Base-by-base conservation (phyloP, 1,140 invertebrate species). In the Drosophila kohkoa region DNA sequence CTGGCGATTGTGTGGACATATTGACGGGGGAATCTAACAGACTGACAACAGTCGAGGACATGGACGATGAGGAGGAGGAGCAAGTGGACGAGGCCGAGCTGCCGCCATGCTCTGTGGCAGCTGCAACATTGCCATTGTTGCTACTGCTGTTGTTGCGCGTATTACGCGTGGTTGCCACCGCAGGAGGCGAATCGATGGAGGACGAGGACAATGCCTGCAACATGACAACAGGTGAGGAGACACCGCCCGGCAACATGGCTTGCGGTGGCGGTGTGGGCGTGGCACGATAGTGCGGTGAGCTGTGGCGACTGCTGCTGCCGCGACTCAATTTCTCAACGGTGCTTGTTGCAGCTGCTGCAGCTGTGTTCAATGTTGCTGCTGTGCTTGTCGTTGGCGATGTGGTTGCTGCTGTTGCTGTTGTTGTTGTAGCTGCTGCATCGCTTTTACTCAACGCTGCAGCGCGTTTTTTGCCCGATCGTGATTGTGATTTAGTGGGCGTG, bases 401-500 rank as follows among this genome's bases (percentile, higher is more conserved):
- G 2, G 48, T 15, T 46, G 55, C 5, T 38, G 52, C 16, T 20
- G 78, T 1, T 1, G 63, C 6, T 7, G 65, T 20, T 10, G 49
- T 32, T 20, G 46, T 7, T 0, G 35, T 5, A 28, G 52, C 16
- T 6, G 70, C 30, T 16, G 51, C 41, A 16, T 88, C 82, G 3
- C 7, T 55, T 25, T 90, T 88, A 15, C 49, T 79, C 1, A 70
- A 51, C 0, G 77, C 79, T 13, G 91, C 86, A 1, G 78, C 87
- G 7, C 91, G 79, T 35, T 92, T 92, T 54, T 92, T 92, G 52
- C 91, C 91, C 25, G 91, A 92, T 28, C 91, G 80, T 3, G 91
- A 91, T 32, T 77, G 77, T 1, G 75, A 55, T 66, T 91, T 92
- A 52, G 52, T 76, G 16, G 72, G 35, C 32, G 71, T 74, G 51